A percentile compares a stretch with the other conserved stretches of the same genome.
phyloP scores from a whole-genome alignment of 2,888 invertebrate genomes.

The Gisinianus flammeolus region DNA sequence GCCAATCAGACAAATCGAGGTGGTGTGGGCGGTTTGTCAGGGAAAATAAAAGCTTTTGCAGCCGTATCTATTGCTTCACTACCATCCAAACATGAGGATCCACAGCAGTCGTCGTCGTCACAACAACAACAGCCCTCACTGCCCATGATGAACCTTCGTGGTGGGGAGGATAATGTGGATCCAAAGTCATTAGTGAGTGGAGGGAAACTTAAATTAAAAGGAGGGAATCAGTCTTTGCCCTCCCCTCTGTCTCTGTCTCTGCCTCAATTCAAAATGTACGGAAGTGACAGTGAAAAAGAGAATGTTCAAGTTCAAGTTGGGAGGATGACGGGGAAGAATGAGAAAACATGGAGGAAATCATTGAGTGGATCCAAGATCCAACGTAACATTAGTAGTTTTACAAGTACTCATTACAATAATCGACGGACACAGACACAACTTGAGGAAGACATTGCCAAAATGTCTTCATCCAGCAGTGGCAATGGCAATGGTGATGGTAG shows the following conservation, averaged over 20 bases:
- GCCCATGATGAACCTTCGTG: background rate
- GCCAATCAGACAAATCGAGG: conserved; percentile 5
- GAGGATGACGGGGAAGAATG: background rate
- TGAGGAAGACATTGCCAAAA: conserved; percentile 37
- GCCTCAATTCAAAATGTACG: background rate
- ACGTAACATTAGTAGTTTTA: conserved; percentile 5
- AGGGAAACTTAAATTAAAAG: background rate
- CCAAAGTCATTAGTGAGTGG: background rate
- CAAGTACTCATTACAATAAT: conserved; percentile 6
- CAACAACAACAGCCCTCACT: background rate
- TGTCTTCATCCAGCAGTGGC: conserved; percentile 26
- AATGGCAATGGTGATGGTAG: background rate
- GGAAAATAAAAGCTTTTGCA: conserved; percentile 36
- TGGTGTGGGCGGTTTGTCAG: background rate
- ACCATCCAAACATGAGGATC: conserved; percentile 4
- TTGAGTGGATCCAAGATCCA: background rate
- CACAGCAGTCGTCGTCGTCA: background rate
- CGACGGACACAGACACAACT: conserved; percentile 26
- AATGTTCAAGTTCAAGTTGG: background rate
- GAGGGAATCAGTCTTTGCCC: background rate
- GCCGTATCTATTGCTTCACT: conserved; percentile 28
- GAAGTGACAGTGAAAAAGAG: background rate
- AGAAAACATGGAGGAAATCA: background rate
- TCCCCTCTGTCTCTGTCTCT: background rate
- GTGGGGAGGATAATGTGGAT: background rate